Conservation (phyloP, 2,797 vertebrate species). For the Crenuchus spilurus region DNA sequence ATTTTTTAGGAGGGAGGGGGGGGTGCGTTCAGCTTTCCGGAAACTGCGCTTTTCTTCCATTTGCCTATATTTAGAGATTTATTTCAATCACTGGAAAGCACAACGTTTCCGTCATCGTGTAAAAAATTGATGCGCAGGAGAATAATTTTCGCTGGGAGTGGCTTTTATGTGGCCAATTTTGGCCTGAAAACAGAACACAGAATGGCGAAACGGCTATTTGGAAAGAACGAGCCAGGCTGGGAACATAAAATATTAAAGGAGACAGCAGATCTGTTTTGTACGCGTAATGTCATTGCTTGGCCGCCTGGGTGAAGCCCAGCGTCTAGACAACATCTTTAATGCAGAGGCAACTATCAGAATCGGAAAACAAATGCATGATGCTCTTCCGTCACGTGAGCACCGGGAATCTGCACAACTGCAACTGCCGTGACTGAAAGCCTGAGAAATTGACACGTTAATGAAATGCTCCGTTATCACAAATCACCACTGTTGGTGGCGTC, state of each 20-base stretch:
- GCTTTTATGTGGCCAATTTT: conserved; percentile 31
- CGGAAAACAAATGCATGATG: conserved; percentile 18
- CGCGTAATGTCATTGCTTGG: conserved; percentile 27
- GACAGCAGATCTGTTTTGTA: conserved; percentile 43
- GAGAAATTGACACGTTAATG: conserved; percentile 15
- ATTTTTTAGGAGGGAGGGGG: neutral
- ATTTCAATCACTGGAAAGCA: conserved; percentile 17
- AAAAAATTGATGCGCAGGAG: conserved; percentile 46
- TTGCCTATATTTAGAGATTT: conserved; percentile 23
- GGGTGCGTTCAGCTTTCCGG: neutral
- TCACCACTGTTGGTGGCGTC: neutral
- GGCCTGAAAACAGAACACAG: conserved; percentile 41
- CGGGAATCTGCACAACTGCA: neutral
- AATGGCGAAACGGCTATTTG: conserved; percentile 25
- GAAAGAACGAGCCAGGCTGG: neutral
- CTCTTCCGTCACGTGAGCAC: neutral
- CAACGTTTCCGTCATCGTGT: conserved; percentile 25
- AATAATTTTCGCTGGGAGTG: conserved; percentile 35
- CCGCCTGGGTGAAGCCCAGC: conserved; percentile 27
- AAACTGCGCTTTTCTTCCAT: neutral
- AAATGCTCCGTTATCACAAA: conserved; percentile 2
- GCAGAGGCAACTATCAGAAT: neutral
- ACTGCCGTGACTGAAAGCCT: neutral
- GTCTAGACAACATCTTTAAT: conserved; percentile 43
- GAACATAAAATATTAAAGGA: conserved; percentile 45